phyloP scores from a whole-genome alignment of 2,797 vertebrate genomes.

The Sebastes itinus region DNA sequence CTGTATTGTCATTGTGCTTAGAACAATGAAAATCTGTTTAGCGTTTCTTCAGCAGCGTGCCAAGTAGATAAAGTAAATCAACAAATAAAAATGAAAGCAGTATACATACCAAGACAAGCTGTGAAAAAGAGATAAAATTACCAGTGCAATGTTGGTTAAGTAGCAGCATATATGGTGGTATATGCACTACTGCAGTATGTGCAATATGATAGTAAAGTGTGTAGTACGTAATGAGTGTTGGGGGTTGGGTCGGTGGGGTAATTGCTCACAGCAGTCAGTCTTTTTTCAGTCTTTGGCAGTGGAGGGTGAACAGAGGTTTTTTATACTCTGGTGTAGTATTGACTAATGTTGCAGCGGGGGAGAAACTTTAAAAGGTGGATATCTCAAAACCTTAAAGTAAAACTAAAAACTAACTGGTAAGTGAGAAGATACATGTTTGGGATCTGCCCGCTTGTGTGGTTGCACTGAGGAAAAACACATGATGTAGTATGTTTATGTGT shows the following conservation, averaged over 20 bases:
- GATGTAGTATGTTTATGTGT: not conserved
- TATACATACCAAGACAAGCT: not conserved
- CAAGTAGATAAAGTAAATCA: too few relatives aligned
- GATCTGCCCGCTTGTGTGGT: not conserved
- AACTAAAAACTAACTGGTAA: not conserved
- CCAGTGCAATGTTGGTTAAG: not conserved
- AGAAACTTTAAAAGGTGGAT: not conserved
- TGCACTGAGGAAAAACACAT: not conserved
- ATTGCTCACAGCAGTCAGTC: not conserved
- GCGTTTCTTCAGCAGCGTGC: too few relatives aligned
- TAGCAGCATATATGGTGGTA: not conserved
- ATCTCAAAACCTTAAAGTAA: not conserved
- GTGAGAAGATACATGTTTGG: not conserved
- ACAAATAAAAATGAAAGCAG: not conserved
- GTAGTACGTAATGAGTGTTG: not conserved
- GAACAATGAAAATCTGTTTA: not conserved
- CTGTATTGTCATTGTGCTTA: not conserved
- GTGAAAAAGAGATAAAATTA: not conserved
- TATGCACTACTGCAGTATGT: not conserved
- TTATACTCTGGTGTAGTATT: not conserved
- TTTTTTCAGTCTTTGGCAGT: not conserved
- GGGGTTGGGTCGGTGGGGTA: not conserved
- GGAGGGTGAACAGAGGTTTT: not conserved
- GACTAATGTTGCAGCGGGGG: not conserved
- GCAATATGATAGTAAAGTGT: not conserved